Conservation (phyloP, 2,888 invertebrate species). For the Toxonevra muliebris region DNA sequence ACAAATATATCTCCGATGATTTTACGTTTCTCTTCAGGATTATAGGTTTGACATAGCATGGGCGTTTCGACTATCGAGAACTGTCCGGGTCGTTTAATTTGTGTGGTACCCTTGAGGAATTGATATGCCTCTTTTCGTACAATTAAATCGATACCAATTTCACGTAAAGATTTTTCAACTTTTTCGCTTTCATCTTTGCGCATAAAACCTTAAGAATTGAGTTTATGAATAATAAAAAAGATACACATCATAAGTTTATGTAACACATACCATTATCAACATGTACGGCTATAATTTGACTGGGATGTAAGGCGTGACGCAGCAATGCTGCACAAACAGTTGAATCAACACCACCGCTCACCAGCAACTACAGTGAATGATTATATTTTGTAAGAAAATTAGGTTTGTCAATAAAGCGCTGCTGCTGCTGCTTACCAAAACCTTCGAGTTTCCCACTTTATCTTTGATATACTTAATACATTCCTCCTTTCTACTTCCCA, state of each 20-base stretch:
- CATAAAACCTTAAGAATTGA: conserved; percentile 77
- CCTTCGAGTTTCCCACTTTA: conserved; percentile 90
- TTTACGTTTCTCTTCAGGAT: conserved; percentile 97
- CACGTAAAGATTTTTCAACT: conserved; percentile 84
- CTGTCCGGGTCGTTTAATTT: conserved; percentile 73
- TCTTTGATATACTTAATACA: conserved; percentile 93
- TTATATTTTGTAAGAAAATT: not conserved
- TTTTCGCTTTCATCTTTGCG: conserved; percentile 91
- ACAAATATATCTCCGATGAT: conserved; percentile 99
- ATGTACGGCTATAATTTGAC: conserved; percentile 95
- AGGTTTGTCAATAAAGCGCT: not conserved
- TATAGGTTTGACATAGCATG: conserved; percentile 84
- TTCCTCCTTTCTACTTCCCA: conserved; percentile 84
- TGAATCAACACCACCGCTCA: conserved; percentile 99
- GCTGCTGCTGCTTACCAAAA: conserved; percentile 74
- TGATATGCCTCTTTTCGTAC: conserved; percentile 77
- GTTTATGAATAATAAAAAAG: conserved; percentile 7
- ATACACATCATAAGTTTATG: conserved; percentile 7
- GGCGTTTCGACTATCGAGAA: conserved; percentile 72
- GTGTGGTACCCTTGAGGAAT: conserved; percentile 84
- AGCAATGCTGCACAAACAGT: conserved; percentile 98
- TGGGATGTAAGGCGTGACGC: conserved; percentile 86
- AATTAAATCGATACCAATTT: conserved; percentile 83
- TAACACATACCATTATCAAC: conserved; percentile 86
- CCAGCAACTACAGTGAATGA: conserved; percentile 74